Conservation (phyloP, 2,888 invertebrate species). For the Xestoiulus laeticollis region DNA sequence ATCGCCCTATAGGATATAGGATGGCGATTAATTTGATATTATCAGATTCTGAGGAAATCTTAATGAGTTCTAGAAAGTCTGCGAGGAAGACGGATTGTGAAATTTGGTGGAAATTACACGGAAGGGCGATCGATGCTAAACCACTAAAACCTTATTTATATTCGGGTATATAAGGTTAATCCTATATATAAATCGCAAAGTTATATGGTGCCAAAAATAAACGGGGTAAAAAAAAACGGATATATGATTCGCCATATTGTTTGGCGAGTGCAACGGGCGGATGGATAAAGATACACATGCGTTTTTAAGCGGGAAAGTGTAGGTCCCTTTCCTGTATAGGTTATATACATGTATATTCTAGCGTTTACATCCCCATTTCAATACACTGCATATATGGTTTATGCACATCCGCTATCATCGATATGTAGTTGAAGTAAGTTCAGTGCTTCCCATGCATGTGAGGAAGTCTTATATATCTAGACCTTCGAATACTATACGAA, state of each 20-base stretch:
- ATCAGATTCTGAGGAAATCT: slow-evolving; percentile 4
- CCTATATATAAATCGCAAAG: background rate
- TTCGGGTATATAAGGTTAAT: background rate
- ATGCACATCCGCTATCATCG: slow-evolving; percentile 1
- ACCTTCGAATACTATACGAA: no score
- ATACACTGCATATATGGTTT: background rate
- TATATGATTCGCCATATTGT: background rate
- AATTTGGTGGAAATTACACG: slow-evolving; percentile 2
- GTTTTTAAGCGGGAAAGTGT: background rate
- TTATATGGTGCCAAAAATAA: background rate
- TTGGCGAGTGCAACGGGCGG: background rate
- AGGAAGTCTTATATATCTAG: no score
- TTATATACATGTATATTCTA: background rate
- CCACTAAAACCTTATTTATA: background rate
- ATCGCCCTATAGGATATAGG: slow-evolving; percentile 16
- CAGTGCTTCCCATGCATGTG: no score
- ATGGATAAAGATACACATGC: background rate
- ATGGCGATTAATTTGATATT: slow-evolving; percentile 36
- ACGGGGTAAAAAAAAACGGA: background rate
- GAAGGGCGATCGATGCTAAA: background rate
- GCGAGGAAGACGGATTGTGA: background rate
- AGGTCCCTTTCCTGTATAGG: background rate
- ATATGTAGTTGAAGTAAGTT: background rate
- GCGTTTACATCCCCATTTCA: background rate
- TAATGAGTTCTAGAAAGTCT: slow-evolving; percentile 28